These are phyloP conservation scores for Onychomys leucogaster DNA, from an alignment of 2,797 vertebrate genomes.

Conservation along the genomic window DNA sequence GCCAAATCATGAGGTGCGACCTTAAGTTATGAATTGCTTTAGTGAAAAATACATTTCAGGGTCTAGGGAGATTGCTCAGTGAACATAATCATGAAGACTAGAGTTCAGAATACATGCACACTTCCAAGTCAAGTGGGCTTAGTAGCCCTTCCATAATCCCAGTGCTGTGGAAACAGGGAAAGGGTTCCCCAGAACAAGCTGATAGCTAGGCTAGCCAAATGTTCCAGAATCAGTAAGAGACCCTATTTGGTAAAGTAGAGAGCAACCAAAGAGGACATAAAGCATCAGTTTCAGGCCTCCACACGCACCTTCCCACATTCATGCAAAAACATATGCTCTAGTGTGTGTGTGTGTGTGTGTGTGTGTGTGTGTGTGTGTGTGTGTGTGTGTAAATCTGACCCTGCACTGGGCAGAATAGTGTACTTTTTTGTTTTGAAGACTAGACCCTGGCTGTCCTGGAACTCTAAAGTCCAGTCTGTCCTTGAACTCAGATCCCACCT, in stretches of 20 bases:
- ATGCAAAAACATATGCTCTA: neutral
- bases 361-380: neutral
- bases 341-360: neutral
- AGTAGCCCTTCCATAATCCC: neutral
- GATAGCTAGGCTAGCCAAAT: neutral
- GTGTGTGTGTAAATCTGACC: neutral
- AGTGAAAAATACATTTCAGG: neutral
- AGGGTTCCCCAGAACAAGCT: neutral
- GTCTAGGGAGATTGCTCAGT: neutral
- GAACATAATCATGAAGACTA: neutral
- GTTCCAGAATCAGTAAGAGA: neutral
- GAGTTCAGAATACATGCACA: neutral
- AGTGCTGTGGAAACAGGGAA: neutral
- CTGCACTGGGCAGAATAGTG: neutral
- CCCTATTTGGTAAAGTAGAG: neutral
- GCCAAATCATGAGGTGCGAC: neutral
- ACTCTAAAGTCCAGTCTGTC: neutral
- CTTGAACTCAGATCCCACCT: neutral
- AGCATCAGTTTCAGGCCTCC: neutral
- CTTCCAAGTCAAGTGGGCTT: neutral
- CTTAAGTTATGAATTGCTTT: neutral
- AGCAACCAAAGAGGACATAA: neutral
- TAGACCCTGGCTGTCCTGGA: neutral
- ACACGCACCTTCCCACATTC: neutral
- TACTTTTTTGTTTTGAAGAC: neutral